phyloP scores from a whole-genome alignment of 2,113 vertebrate genomes.

The Megalops atlanticus region DNA sequence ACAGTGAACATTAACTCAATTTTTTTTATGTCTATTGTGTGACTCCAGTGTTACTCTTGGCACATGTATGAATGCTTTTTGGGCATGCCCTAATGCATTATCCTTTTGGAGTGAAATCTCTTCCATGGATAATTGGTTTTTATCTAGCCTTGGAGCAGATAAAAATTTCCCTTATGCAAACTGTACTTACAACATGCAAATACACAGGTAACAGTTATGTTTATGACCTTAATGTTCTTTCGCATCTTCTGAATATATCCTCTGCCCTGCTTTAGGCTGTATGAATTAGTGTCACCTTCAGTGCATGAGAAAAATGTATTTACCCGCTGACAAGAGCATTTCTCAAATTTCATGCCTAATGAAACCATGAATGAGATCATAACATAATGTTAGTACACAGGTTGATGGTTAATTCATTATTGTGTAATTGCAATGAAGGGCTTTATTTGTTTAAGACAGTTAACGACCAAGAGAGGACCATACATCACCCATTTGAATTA shows the following conservation, averaged over 20 bases:
- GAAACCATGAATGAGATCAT: constrained; percentile 63
- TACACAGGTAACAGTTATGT: no score
- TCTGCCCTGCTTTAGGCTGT: constrained; percentile 72
- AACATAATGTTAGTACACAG: constrained; percentile 25
- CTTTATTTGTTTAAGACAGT: neutral
- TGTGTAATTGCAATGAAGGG: constrained; percentile 43
- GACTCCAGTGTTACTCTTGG: no score
- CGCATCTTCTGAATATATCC: constrained; percentile 72
- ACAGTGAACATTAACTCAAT: no score
- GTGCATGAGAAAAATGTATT: constrained; percentile 69
- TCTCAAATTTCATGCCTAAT: no score
- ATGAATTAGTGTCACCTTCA: constrained; percentile 61
- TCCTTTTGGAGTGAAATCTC: no score
- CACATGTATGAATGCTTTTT: no score
- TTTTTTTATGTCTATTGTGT: no score
- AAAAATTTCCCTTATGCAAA: no score
- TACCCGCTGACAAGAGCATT: constrained; percentile 66
- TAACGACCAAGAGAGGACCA: neutral
- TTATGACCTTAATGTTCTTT: constrained; percentile 44
- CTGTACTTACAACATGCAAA: no score
- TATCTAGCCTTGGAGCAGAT: no score
- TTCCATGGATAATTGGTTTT: no score
- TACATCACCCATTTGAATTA: neutral
- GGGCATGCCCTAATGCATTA: no score
- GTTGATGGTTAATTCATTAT: constrained; percentile 60